Base-by-base conservation (phyloP, 37 sponge, comb jelly and placozoan genomes). In the Spongilla lacustris region DNA sequence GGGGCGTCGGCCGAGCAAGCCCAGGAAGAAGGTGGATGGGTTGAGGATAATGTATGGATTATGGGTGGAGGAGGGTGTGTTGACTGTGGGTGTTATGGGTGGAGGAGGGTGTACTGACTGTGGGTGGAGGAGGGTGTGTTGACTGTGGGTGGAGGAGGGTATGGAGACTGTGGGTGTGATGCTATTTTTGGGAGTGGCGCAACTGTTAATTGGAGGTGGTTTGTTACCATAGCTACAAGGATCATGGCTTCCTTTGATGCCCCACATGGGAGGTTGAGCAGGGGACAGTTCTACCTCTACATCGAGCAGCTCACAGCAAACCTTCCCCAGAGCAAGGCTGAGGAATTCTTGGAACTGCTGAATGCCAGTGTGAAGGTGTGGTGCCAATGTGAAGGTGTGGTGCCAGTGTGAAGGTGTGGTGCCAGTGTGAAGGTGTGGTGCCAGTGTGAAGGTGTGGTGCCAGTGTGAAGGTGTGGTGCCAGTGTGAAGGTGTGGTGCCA, bases 321-420 rank as follows among this genome's bases (percentile, higher is more conserved):
- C 36, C 77, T 91, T 87, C 11, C 38, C 0, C 78, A 41, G 25
- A 30, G 2, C 1, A 70, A 82, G 66, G 72, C 87, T 50, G 84
- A 82, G 30, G 87, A 87, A 75, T 91, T 91, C 46, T 29, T 50
- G 23, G 91, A 91, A 29, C 83, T 77, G 69, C 83, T 91, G 34
- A 21, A 11, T 11, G 38, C 77, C 14, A 82, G 83, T 68, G 37
- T 86, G 26, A 83, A 91, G 84, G 91, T 91, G 22, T 67, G 50
- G 58, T 58, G 58, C 11, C 14, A 58, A 58, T 58, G 58, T 58
- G 58, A 58, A 58, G 58, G 58, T 58, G 58, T 17, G 58, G 58
- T 10, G 14, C 58, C 21, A 58, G 58, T 17, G 58, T 58, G 58
- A 58, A 58, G 58, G 58, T 58, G 58, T 58, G 58, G 58, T 10